Base-by-base conservation (phyloP, 2,113 vertebrate genomes). In the Rhynchomys soricoides region DNA sequence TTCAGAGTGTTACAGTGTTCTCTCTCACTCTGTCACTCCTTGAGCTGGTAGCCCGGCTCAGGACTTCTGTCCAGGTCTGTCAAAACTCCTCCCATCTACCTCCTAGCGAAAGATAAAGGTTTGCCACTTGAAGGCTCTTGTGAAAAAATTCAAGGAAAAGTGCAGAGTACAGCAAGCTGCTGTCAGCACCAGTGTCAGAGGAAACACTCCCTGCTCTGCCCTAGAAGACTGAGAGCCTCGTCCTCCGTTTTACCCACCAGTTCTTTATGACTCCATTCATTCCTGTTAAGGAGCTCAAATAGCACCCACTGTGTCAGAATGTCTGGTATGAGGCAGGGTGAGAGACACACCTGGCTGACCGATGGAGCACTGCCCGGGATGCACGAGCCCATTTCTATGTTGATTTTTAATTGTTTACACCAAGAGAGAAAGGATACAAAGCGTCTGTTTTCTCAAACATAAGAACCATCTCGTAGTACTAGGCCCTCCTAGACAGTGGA, bases 371-470 rank as follows among this genome's bases (percentile, higher is more conserved):
- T 50, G 73, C 66, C 43, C 81, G 31, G 64, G 29, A 5, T 66
- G 29, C 29, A 12, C 1, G 29, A 29, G 64, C 29, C 64, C 29
- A 64, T 96, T 96, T 97, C 64, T 88, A 79, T 95, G 26, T 48
- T 62, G 89, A 68, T 85, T 77, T 86, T 82, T 16, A 78, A 89
- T 79, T 64, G 21, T 45, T 94, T 43, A 37, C 43, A 15, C 29
- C 62, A n/a, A 87, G 78, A 90, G 73, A 68, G 79, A 68, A 96
- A 79, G 85, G 26, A 92, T 95, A 88, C 89, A 96, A 97, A 96
- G 26, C 74, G 26, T 5, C 31, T 15, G 11, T 57, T 93, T 59
- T 75, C 92, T 59, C 70, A 90, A 95, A 92, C 92, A 90, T 78
- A 88, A 40, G 96, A 96, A 95, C 92, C 22, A 34, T n/a, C 26